Conservation (phyloP, 2,797 vertebrate species). For the Echeneis naucrates region DNA sequence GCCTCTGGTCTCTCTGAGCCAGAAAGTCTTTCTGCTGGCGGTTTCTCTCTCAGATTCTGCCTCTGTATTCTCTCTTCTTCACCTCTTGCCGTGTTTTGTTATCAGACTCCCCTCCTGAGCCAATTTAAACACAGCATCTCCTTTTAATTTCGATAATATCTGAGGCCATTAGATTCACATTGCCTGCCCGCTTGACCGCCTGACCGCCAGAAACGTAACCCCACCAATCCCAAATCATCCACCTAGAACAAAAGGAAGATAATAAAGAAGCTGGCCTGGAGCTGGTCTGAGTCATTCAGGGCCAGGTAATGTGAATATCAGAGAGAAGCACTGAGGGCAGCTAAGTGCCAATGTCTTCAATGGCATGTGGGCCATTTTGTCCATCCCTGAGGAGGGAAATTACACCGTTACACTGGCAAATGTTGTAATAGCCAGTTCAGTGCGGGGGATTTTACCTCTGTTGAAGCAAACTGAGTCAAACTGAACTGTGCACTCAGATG, state of each 20-base stretch:
- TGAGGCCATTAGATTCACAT: slow-evolving; percentile 59
- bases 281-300: slow-evolving; percentile 48
- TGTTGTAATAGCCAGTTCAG: slow-evolving; percentile 55
- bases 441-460: slow-evolving; percentile 23
- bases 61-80: slow-evolving; percentile 13
- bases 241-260: slow-evolving; percentile 64
- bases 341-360: slow-evolving; percentile 40
- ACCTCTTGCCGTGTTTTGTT: slow-evolving; percentile 29
- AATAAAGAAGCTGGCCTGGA: slow-evolving; percentile 61
- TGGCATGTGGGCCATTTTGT: slow-evolving; percentile 40
- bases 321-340: slow-evolving; percentile 44
- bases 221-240: slow-evolving; percentile 58
- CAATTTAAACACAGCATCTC: slow-evolving; percentile 59
- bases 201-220: slow-evolving; percentile 58
- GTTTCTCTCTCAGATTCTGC: slow-evolving; percentile 22
- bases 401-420: slow-evolving; percentile 43
- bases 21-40: slow-evolving; percentile 46
- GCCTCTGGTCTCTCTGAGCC: slow-evolving; percentile 51
- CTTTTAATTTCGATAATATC: slow-evolving; percentile 74
- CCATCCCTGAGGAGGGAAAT: slow-evolving; percentile 56
- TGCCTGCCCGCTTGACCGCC: slow-evolving; percentile 45
- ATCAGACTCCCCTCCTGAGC: slow-evolving; percentile 57
- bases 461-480: slow-evolving; percentile 20
- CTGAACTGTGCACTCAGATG: slow-evolving; percentile 14
- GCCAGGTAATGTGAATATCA: slow-evolving; percentile 66